phyloP scores from a whole-genome alignment of 1,140 invertebrate species.

The Trissolcus basalis region DNA sequence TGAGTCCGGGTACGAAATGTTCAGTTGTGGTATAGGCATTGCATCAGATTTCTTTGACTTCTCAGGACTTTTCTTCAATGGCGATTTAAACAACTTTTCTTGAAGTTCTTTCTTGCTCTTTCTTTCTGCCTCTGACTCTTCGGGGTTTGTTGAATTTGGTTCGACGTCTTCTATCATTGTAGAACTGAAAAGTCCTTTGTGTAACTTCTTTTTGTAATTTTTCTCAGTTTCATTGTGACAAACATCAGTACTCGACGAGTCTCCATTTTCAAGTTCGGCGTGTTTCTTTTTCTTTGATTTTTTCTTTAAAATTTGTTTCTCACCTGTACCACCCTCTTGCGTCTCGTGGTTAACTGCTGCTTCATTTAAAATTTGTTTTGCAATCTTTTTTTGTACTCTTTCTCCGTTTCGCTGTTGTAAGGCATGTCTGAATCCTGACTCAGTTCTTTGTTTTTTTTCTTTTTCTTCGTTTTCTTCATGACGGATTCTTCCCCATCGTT shows the following conservation, averaged over 20 bases:
- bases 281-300: background rate
- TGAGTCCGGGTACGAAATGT: background rate
- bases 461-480: background rate
- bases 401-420: background rate
- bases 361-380: background rate
- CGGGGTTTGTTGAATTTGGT: background rate
- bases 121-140: constrained; percentile 1
- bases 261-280: background rate
- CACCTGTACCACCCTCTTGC: background rate
- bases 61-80: background rate
- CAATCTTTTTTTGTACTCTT: background rate
- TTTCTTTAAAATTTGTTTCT: background rate
- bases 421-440: background rate
- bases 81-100: background rate
- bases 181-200: constrained; percentile 4
- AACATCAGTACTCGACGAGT: background rate
- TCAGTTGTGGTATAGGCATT: background rate
- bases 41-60: background rate
- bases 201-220: constrained; percentile 14
- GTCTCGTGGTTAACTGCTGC: background rate
- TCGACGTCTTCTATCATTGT: background rate
- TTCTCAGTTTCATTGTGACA: constrained; percentile 14
- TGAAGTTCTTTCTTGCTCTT: background rate
- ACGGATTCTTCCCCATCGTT: too few relatives aligned
- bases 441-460: background rate